These are phyloP conservation scores for Cacatua alba DNA, from an alignment of 2,113 vertebrate species.

Conservation along the genomic window DNA sequence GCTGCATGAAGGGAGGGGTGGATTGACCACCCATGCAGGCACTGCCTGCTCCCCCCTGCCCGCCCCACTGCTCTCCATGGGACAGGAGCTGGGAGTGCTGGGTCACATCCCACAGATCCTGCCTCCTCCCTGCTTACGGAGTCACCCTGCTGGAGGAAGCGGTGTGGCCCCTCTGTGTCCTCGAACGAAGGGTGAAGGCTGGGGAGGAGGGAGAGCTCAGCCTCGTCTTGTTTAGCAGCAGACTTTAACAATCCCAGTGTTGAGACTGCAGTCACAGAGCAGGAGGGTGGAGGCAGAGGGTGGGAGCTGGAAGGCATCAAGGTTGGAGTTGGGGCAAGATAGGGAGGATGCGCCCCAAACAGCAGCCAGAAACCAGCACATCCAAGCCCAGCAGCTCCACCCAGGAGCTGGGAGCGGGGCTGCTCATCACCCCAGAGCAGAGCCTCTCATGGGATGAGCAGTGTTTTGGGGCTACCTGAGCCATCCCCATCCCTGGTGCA, in stretches of 20 bases:
- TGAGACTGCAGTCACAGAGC: background rate
- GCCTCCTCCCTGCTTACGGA: background rate
- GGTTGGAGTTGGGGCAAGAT: background rate
- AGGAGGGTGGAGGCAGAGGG: background rate
- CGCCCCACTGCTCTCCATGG: accelerated
- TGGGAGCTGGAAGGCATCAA: background rate
- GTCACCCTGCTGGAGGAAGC: background rate
- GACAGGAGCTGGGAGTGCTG: background rate
- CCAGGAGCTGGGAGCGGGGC: accelerated
- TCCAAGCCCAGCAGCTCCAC: background rate
- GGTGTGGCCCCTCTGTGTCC: background rate
- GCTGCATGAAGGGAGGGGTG: background rate
- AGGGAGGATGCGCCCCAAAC: background rate
- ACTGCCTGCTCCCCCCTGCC: background rate
- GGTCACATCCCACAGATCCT: accelerated
- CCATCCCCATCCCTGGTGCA: accelerated
- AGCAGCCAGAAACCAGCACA: background rate
- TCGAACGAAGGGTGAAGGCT: background rate
- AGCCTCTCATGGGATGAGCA: accelerated
- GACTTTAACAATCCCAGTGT: background rate
- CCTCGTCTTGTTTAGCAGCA: background rate
- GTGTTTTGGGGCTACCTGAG: background rate
- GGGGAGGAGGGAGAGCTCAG: background rate
- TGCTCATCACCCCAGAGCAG: accelerated
- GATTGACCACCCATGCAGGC: background rate